Percentiles rank a stretch among this genome's conserved stretches.
Evolutionary conservation across 2,113 vertebrate genomes (phyloP).

Genomic region (Mixornis gularis): DNA sequence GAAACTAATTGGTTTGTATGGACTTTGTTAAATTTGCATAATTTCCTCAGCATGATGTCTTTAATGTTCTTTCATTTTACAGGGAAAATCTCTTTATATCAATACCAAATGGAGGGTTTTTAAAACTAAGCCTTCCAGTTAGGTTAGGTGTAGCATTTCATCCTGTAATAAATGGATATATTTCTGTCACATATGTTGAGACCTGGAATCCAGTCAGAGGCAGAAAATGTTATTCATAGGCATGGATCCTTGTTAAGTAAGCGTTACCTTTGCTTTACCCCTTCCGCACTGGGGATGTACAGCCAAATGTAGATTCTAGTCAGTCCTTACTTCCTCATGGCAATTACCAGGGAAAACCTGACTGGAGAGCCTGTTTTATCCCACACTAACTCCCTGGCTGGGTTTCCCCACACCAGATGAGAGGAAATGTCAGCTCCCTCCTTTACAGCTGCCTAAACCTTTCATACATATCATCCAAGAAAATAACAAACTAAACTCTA

Average conservation of each 20-base stretch:
- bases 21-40: slow-evolving; percentile 14
- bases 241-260: not conserved
- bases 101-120: not conserved
- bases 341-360: not conserved
- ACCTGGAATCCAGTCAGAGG: not conserved
- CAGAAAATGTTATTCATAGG: slow-evolving; percentile 15
- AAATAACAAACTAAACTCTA: not conserved
- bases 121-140: not conserved
- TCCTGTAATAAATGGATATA: not conserved
- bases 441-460: not conserved
- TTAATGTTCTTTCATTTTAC: not conserved
- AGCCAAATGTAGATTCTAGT: not conserved
- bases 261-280: not conserved
- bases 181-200: slow-evolving; percentile 1
- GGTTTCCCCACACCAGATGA: not conserved
- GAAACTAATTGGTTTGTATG: slow-evolving; percentile 30
- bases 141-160: not conserved
- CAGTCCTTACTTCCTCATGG: not conserved
- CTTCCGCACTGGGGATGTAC: not conserved
- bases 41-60: not conserved
- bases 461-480: not conserved
- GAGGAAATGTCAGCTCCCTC: not conserved
- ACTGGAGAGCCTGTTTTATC: not conserved
- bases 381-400: not conserved
- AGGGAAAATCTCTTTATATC: not conserved